Conservation (phyloP, 2,888 invertebrate genomes). For the Phania funesta region DNA sequence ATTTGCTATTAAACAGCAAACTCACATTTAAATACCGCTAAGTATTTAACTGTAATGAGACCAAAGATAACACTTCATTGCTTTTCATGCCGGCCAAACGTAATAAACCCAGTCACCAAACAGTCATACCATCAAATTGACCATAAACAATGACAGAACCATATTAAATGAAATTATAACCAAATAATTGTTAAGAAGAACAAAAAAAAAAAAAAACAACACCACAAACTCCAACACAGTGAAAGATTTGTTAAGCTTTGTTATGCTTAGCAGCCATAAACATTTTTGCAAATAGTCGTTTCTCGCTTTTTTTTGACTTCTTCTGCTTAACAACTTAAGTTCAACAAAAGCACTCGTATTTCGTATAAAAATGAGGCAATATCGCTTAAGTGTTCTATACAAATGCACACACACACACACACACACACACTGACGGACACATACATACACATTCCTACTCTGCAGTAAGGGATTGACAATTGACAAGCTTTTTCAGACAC, state of each 20-base stretch:
- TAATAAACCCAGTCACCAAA: slow-evolving; percentile 25
- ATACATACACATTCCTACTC: background rate
- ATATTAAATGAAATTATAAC: slow-evolving; percentile 61
- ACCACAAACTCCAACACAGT: slow-evolving; percentile 30
- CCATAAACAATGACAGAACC: slow-evolving; percentile 64
- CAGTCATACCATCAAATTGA: slow-evolving; percentile 38
- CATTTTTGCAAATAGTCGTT: slow-evolving; percentile 1
- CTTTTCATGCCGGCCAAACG: slow-evolving; percentile 24
- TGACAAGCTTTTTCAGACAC: slow-evolving; percentile 71
- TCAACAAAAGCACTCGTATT: too few relatives aligned
- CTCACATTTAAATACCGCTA: slow-evolving; percentile 55
- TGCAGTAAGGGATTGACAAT: slow-evolving; percentile 72
- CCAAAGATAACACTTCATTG: slow-evolving; percentile 56
- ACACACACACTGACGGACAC: too few relatives aligned
- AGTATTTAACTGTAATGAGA: slow-evolving; percentile 48
- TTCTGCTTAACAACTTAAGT: slow-evolving; percentile 26
- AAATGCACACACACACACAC: background rate
- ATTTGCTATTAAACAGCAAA: slow-evolving; percentile 45
- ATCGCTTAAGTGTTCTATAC: slow-evolving; percentile 70
- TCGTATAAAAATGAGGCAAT: slow-evolving; percentile 78
- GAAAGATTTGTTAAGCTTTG: slow-evolving; percentile 58
- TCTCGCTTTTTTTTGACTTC: background rate
- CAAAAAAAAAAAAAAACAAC: background rate
- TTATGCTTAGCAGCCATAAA: slow-evolving; percentile 47
- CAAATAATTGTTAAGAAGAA: too few relatives aligned